phyloP scores from a whole-genome alignment of 1,140 invertebrate genomes.

The Drosophila micromelanica region DNA sequence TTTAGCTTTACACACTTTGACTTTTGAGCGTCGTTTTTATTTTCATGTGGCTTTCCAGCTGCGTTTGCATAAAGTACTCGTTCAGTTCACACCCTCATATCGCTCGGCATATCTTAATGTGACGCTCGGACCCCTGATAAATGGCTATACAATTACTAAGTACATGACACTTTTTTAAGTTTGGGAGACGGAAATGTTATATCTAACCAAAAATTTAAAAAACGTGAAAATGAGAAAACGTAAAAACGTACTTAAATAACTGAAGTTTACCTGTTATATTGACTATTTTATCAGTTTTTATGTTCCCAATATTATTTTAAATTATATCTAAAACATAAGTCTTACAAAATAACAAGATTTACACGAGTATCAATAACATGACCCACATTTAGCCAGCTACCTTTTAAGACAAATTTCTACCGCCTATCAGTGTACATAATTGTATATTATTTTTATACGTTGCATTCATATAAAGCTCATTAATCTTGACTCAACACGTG shows the following conservation, averaged over 20 bases:
- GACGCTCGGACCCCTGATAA: not conserved
- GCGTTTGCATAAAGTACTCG: not conserved
- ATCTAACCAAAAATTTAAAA: not conserved
- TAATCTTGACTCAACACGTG: conserved; percentile 7
- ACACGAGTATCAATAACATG: conserved; percentile 12
- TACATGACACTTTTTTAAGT: not conserved
- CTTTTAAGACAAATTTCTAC: too few relatives aligned
- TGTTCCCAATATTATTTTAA: too few relatives aligned
- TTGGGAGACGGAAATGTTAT: not conserved
- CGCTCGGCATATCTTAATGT: not conserved
- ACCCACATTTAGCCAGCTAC: conserved; percentile 16
- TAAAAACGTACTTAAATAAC: not conserved
- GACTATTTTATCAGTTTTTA: too few relatives aligned
- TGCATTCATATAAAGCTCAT: conserved; percentile 26
- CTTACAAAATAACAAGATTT: too few relatives aligned
- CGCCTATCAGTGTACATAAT: conserved; percentile 12
- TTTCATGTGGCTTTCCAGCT: conserved; percentile 2
- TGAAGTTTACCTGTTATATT: not conserved
- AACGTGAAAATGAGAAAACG: too few relatives aligned
- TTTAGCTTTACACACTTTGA: conserved; percentile 58
- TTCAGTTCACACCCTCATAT: not conserved
- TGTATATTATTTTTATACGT: conserved; percentile 24
- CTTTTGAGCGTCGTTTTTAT: conserved; percentile 28
- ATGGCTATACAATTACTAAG: not conserved
- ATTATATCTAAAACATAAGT: too few relatives aligned